Evolutionary conservation across 2,113 vertebrate species (phyloP), one percentile per base, ranked within the genome.

Genomic region (Plecturocebus donacophilus): DNA sequence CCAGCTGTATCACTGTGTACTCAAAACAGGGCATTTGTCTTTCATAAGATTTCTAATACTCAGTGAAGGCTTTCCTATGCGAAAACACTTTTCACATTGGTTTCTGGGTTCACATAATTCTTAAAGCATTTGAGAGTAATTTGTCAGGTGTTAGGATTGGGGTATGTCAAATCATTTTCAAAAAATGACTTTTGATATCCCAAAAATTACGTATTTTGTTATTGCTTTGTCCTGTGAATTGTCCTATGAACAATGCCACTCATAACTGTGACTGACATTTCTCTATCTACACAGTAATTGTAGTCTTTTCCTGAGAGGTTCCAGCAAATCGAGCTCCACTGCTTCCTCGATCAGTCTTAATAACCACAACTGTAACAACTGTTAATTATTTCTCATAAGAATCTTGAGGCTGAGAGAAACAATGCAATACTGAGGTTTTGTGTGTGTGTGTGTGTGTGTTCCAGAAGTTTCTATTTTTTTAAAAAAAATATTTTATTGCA

Each of bases 291-390:
- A 61, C 58, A 77, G 11, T 54, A 82, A 73, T n/a, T 25, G 19
- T 30, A 58, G 82, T 49, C 68, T 97, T 97, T 90, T 87, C 93
- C 71, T 75, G 35, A 79, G 86, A 96, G 64, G 42, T 61, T 30
- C 73, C 35, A 91, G 23, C 40, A 95, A 87, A 35, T 7, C 9
- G 11, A 95, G 16, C 3, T 27, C 27, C 42, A 21, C 9, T 25
- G 17, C n/a, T 58, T 61, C 40, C 68, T 80, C 3, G 16, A 58
- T 66, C 49, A 49, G 52, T 49, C 71, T 58, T 49, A 80, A 86
- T 35, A 21, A 76, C 30, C 35, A 90, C 58, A 4, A 32, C 45
- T 75, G 56, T 27, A 11, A 30, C 58, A 35, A 84, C 45, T 71
- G 16, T 23, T 86, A 52, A 54, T 83, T 68, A 79, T 32, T 90